These are phyloP conservation scores for Prochilodus magdalenae DNA, from an alignment of 2,113 vertebrate species.

Conservation along the genomic window DNA sequence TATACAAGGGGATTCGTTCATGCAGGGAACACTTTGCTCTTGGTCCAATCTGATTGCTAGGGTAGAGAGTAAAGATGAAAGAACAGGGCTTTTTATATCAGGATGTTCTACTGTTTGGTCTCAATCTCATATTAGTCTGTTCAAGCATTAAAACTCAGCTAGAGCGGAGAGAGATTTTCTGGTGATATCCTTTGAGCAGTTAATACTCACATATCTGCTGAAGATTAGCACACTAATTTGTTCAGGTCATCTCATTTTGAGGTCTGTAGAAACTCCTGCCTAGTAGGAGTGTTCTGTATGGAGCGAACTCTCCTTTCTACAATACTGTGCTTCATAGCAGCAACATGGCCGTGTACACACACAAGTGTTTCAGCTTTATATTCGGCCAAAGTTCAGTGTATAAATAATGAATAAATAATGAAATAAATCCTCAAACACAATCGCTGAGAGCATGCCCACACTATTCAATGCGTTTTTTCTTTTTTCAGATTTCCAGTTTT, in stretches of 20 bases:
- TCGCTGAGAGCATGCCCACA: background rate
- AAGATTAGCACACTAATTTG: background rate
- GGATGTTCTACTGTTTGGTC: slow-evolving; percentile 19
- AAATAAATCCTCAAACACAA: slow-evolving; percentile 29
- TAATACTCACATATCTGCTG: background rate
- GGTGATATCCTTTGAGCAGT: background rate
- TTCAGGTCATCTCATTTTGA: no score
- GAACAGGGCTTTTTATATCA: slow-evolving; percentile 14
- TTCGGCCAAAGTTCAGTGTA: slow-evolving; percentile 31
- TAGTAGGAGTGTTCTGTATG: background rate
- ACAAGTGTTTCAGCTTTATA: slow-evolving; percentile 25
- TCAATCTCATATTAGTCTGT: background rate
- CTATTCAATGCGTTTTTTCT: background rate
- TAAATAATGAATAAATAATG: slow-evolving; percentile 46
- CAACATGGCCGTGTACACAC: background rate
- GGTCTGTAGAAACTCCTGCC: background rate
- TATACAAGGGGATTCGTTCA: background rate
- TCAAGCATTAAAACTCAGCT: background rate
- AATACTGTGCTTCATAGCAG: background rate
- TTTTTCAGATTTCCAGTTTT: background rate
- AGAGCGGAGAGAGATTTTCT: background rate
- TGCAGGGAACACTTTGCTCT: slow-evolving; percentile 47
- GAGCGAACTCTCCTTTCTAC: background rate
- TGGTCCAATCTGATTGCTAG: slow-evolving; percentile 55
- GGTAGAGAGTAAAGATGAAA: slow-evolving; percentile 54